Evolutionary conservation across 2,113 vertebrate genomes (phyloP).

Genomic region (Mirza zaza): DNA sequence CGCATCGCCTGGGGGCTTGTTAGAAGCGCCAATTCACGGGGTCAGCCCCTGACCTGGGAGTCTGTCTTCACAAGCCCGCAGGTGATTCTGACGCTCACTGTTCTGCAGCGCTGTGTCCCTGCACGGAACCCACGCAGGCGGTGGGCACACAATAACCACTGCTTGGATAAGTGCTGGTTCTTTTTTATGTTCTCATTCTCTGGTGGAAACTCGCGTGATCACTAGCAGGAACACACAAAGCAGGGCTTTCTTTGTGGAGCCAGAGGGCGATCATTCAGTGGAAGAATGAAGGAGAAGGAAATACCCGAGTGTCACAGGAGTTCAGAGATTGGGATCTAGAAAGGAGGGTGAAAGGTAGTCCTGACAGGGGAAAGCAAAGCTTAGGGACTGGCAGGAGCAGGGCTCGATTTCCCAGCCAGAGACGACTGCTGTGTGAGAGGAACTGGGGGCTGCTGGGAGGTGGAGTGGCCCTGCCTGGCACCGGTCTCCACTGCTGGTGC

Average conservation of each 20-base stretch:
- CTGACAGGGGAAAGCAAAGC: background rate
- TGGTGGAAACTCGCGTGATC: background rate
- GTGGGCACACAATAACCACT: accelerated
- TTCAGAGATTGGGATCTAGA: background rate
- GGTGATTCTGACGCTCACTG: too few species aligned
- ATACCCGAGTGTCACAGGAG: background rate
- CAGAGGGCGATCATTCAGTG: background rate
- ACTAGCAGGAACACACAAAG: background rate
- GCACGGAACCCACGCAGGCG: background rate
- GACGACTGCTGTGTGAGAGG: background rate
- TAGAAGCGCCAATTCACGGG: background rate
- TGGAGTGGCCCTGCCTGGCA: too few species aligned
- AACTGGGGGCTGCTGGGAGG: background rate
- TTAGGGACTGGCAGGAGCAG: background rate
- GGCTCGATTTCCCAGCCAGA: accelerated
- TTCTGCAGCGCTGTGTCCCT: background rate
- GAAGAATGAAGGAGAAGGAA: constrained; percentile 8
- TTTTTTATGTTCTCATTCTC: background rate
- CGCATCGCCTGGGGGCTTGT: background rate
- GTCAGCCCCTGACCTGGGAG: background rate
- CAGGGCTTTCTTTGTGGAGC: background rate
- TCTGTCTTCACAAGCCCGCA: background rate
- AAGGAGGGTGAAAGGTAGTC: background rate
- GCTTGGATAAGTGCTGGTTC: background rate
- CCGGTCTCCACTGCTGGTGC: background rate